A percentile compares a stretch with the other conserved stretches of the same genome.
These are phyloP conservation scores for Melanotaenia duboulayi DNA, from an alignment of 2,113 vertebrate genomes.

Conservation along the genomic window DNA sequence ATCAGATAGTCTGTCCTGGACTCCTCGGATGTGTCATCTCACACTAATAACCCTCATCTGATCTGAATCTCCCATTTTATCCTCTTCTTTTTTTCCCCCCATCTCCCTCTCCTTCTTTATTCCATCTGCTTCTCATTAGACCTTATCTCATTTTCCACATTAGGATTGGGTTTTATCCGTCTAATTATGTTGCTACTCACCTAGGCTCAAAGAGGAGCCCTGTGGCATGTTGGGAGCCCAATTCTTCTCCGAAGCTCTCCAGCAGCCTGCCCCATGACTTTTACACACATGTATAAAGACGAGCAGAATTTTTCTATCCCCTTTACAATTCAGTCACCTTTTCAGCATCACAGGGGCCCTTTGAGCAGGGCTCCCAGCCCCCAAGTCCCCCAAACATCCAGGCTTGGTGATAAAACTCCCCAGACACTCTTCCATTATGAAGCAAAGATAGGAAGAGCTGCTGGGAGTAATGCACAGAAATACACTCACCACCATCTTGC, in stretches of 20 bases:
- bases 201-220: conserved; percentile 63
- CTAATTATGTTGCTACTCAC: conserved; percentile 84
- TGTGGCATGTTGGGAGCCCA: conserved; percentile 61
- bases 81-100: not conserved
- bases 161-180: conserved; percentile 77
- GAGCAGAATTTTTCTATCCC: conserved; percentile 40
- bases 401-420: conserved; percentile 76
- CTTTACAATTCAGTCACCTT: conserved; percentile 74
- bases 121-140: conserved; percentile 77
- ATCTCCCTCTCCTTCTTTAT: conserved; percentile 17
- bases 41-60: conserved; percentile 64
- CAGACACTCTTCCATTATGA: conserved; percentile 70
- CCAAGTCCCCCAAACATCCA: conserved; percentile 53
- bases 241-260: conserved; percentile 45
- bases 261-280: conserved; percentile 66
- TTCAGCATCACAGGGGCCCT: conserved; percentile 68
- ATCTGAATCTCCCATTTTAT: conserved; percentile 48
- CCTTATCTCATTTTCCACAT: conserved; percentile 78
- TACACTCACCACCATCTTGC: conserved; percentile 14
- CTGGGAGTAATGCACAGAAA: conserved; percentile 42
- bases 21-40: conserved; percentile 56
- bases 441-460: conserved; percentile 60
- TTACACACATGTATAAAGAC: conserved; percentile 33
- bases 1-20: conserved; percentile 47
- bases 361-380: conserved; percentile 62